Conservation (phyloP, 2,113 vertebrate species). For the Callionymus lyra region DNA sequence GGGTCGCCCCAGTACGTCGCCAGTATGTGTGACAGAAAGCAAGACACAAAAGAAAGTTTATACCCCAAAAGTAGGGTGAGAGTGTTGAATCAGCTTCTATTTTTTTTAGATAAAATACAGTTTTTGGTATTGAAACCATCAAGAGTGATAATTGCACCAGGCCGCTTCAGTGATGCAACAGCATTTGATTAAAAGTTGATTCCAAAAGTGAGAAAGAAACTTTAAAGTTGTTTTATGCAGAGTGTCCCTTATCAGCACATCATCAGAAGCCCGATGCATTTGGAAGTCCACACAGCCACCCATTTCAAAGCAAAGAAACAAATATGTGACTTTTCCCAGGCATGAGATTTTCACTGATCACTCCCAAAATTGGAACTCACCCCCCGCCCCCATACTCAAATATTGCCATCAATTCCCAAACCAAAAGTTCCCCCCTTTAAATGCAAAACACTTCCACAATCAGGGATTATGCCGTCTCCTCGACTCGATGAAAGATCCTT, state of each 20-base stretch:
- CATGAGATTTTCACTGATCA: slow-evolving; percentile 61
- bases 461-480: slow-evolving; percentile 69
- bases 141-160: too few relatives aligned
- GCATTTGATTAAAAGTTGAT: slow-evolving; percentile 29
- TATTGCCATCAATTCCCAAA: slow-evolving; percentile 52
- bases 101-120: too few relatives aligned
- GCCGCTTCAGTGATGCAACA: too few relatives aligned
- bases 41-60: too few relatives aligned
- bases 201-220: slow-evolving; percentile 30
- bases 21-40: too few relatives aligned
- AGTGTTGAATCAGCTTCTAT: too few relatives aligned
- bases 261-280: slow-evolving; percentile 48
- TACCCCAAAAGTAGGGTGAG: too few relatives aligned
- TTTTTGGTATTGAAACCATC: too few relatives aligned
- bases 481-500: slow-evolving; percentile 55
- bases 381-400: slow-evolving; percentile 18
- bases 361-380: slow-evolving; percentile 56
- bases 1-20: too few relatives aligned
- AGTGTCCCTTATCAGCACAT: slow-evolving; percentile 65
- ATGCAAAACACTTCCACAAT: slow-evolving; percentile 71
- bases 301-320: slow-evolving; percentile 56
- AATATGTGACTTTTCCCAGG: slow-evolving; percentile 48
- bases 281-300: slow-evolving; percentile 8
- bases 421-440: slow-evolving; percentile 64
- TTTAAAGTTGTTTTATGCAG: slow-evolving; percentile 6